Evolutionary conservation across 1,140 invertebrate species (phyloP).

Genomic region (Charaxes varanes): DNA sequence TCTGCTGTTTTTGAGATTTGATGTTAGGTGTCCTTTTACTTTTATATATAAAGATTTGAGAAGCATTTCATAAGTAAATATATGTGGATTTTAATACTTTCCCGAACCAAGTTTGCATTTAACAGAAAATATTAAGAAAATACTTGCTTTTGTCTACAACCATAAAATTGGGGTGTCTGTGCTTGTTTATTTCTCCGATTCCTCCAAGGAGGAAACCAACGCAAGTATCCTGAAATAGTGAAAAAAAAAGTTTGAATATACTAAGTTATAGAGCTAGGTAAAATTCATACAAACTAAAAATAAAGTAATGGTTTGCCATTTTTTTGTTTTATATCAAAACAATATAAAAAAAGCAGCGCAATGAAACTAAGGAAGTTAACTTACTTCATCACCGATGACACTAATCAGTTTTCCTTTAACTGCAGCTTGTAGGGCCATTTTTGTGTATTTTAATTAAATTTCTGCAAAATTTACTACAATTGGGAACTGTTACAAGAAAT

Average conservation of each 20-base stretch:
- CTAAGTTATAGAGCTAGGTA: too few species aligned
- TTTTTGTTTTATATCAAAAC: too few species aligned
- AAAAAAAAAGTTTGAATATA: not conserved
- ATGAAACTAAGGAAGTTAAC: conserved; percentile 2
- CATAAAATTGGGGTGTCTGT: conserved; percentile 98
- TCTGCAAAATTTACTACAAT: conserved; percentile 25
- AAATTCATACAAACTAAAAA: not conserved
- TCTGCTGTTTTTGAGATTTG: too few species aligned
- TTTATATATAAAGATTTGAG: too few species aligned
- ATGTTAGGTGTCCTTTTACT: too few species aligned
- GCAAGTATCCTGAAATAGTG: conserved; percentile 91
- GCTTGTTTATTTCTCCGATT: conserved; percentile 98
- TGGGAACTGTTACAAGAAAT: conserved; percentile 58
- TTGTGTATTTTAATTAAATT: conserved; percentile 39
- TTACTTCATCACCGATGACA: conserved; percentile 98
- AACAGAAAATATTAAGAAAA: too few species aligned
- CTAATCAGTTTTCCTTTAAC: conserved; percentile 97
- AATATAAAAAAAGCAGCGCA: too few species aligned
- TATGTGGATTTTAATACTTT: too few species aligned
- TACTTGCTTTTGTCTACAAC: conserved; percentile 97
- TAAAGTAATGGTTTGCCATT: too few species aligned
- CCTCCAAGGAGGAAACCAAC: conserved; percentile 98
- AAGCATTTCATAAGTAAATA: too few species aligned
- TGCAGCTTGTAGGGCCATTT: conserved; percentile 89
- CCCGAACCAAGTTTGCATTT: too few species aligned